Base-by-base conservation (phyloP, 2,888 invertebrate genomes). In the Aphidoletes aphidimyza region DNA sequence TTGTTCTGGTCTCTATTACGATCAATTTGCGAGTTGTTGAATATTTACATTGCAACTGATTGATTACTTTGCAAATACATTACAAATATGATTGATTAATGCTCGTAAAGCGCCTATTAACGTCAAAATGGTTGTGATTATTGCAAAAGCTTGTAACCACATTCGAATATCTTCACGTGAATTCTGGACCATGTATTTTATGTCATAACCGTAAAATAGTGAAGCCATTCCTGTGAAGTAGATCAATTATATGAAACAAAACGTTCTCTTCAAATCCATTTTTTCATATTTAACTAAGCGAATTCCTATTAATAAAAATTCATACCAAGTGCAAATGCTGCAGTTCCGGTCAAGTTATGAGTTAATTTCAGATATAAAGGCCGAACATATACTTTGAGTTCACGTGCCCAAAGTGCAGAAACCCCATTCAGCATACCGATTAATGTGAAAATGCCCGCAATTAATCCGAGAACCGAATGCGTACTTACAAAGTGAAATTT, bases 241-340 rank as follows among this genome's bases (percentile, higher is more conserved):
- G 19, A 47, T n/a, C n/a, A 47, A 47, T 19, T 2, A 47, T 19
- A 17, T 47, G 47, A 47, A 47, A 19, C 47, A 17, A n/a, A n/a
- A n/a, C n/a, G n/a, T n/a, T n/a, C n/a, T n/a, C n/a, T n/a, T n/a
- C n/a, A n/a, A 45, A 83, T 39, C 37, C 81, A 83, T 83, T 83
- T 39, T n/a, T n/a, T n/a, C n/a, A n/a, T n/a, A n/a, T n/a, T n/a
- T n/a, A n/a, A n/a, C n/a, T n/a, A n/a, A n/a, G 22, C 6, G 17
- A 49, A 49, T 9, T 49, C 49, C 5, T 22, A 5, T 49, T 9
- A 49, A 9, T 49, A 9, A 49, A 39, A 39, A 11, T 39, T 39
- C 49, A 30, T 45, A 83, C 83, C 83, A 8, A 83, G 0, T 19
- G 47, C 83, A 49, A 83, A 83, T 45, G 83, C 47, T 6, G 17